phyloP scores from a whole-genome alignment of 2,113 vertebrate genomes.

The Bettongia penicillata region DNA sequence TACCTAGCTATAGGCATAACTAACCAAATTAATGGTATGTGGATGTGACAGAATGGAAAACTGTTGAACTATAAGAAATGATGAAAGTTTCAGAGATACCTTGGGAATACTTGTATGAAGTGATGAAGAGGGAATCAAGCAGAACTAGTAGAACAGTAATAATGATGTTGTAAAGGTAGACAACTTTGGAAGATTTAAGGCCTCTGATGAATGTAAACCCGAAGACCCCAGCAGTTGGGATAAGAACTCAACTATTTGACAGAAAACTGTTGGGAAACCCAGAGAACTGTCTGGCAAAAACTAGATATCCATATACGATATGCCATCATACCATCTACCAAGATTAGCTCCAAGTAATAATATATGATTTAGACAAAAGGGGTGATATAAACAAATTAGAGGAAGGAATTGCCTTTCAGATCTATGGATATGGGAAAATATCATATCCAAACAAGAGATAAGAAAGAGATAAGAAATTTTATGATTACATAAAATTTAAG shows the following conservation, averaged over 20 bases:
- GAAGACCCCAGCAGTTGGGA: neutral
- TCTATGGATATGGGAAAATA: too few species aligned
- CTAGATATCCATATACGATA: neutral
- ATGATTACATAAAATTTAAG: too few species aligned
- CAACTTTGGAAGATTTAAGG: neutral
- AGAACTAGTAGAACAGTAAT: neutral
- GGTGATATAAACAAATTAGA: too few species aligned
- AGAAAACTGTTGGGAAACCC: neutral
- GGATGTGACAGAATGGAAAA: neutral
- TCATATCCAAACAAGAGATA: too few species aligned
- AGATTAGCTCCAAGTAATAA: neutral
- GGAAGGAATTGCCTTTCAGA: too few species aligned
- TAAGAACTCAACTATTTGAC: neutral
- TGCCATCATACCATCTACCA: neutral
- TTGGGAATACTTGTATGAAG: neutral
- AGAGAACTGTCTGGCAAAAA: neutral
- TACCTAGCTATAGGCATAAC: neutral
- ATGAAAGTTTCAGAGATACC: neutral
- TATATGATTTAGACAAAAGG: neutral
- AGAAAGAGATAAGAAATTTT: too few species aligned
- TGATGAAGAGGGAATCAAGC: neutral
- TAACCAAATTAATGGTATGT: neutral
- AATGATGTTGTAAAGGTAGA: neutral
- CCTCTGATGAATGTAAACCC: neutral
- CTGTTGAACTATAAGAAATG: neutral